These are phyloP conservation scores for Crax fasciolata DNA, from an alignment of 2,797 vertebrate species.

Conservation along the genomic window DNA sequence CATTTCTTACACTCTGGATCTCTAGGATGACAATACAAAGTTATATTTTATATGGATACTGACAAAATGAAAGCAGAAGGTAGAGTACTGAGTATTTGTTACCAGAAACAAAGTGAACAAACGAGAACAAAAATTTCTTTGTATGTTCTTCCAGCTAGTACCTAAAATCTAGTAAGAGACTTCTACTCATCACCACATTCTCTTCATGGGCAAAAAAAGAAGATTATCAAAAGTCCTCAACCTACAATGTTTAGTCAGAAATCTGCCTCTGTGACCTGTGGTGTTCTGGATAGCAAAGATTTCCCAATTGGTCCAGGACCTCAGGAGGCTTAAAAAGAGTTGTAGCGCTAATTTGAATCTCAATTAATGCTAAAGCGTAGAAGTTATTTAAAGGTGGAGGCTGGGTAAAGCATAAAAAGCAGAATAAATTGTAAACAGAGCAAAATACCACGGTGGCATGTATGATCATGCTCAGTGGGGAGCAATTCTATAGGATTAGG, in stretches of 20 bases:
- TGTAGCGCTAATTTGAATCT: neutral
- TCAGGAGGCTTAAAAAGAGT: neutral
- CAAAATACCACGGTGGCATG: neutral
- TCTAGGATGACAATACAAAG: constrained; percentile 91
- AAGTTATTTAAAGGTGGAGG: neutral
- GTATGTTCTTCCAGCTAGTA: neutral
- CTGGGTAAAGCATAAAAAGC: neutral
- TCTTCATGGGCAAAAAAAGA: neutral
- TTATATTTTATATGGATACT: constrained; percentile 87
- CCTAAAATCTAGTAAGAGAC: neutral
- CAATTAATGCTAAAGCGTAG: neutral
- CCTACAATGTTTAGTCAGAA: neutral
- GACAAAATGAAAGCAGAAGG: constrained; percentile 80
- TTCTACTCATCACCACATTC: neutral
- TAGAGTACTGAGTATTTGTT: constrained; percentile 56
- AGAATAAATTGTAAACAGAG: neutral
- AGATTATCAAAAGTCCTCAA: neutral
- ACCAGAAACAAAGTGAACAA: neutral
- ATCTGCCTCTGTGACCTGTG: neutral
- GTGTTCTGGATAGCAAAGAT: neutral
- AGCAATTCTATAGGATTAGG: neutral
- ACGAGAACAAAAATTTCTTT: neutral
- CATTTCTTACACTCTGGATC: constrained; percentile 93
- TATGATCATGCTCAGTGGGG: neutral
- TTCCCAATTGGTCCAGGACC: neutral